Evolutionary conservation across 1,140 invertebrate genomes (phyloP).

Genomic region (Rhagoletis zephyria): DNA sequence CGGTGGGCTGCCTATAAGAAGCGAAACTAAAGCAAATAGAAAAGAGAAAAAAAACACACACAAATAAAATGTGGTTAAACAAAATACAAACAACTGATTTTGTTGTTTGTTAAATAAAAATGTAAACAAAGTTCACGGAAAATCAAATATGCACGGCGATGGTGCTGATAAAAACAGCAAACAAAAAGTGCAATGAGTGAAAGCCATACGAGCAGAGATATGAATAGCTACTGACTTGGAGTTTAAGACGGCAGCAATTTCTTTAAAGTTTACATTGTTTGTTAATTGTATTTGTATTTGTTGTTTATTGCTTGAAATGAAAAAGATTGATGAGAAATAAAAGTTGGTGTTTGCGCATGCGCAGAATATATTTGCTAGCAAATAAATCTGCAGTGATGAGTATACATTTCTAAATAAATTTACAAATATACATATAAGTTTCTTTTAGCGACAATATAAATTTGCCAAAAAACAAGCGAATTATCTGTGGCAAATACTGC

Average conservation of each 20-base stretch:
- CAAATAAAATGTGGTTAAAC: background rate
- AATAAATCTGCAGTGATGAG: too few relatives aligned
- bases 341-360: too few relatives aligned
- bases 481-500: too few relatives aligned
- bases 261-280: background rate
- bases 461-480: too few relatives aligned
- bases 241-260: background rate
- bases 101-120: background rate
- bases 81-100: background rate
- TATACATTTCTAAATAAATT: too few relatives aligned
- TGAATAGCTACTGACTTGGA: background rate
- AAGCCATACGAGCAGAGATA: background rate
- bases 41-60: background rate
- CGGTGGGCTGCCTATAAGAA: background rate
- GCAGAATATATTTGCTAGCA: too few relatives aligned
- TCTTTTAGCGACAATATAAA: too few relatives aligned
- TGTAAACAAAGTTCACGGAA: background rate
- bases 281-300: background rate
- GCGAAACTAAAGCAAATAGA: too few relatives aligned
- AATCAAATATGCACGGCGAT: background rate
- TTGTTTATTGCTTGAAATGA: background rate
- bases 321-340: too few relatives aligned
- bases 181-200: slow-evolving; percentile 1
- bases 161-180: background rate
- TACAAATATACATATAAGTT: too few relatives aligned